Percentiles rank a stretch among this genome's conserved stretches.
Conservation (phyloP, 2,113 vertebrate species). For the Zootoca vivipara region DNA sequence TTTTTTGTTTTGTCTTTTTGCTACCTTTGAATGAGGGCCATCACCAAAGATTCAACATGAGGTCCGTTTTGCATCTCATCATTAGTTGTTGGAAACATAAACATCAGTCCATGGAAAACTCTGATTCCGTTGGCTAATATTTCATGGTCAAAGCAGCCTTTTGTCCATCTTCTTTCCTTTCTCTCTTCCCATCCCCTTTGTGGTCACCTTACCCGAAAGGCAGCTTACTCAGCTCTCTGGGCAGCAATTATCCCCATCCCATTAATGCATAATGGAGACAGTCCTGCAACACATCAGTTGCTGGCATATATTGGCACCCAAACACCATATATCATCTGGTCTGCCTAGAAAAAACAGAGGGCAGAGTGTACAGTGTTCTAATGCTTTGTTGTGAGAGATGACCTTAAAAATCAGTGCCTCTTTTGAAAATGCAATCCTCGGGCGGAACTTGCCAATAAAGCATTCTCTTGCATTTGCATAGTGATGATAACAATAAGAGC, state of each 20-base stretch:
- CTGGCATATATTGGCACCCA: slow-evolving; percentile 9
- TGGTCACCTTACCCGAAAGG: not conserved
- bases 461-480: slow-evolving; percentile 6
- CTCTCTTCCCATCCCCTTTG: not conserved
- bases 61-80: too few species aligned
- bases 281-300: accelerated
- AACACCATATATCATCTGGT: not conserved
- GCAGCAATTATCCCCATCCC: slow-evolving; percentile 15
- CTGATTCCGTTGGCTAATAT: not conserved
- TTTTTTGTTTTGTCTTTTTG: too few species aligned
- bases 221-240: not conserved
- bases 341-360: not conserved
- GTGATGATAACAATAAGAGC: not conserved
- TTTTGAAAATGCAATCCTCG: slow-evolving; percentile 20
- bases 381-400: slow-evolving; percentile 29
- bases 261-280: slow-evolving; percentile 8
- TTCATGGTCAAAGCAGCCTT: accelerated
- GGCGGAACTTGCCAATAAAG: not conserved
- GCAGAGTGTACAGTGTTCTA: not conserved
- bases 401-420: not conserved
- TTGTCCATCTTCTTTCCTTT: not conserved
- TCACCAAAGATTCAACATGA: too few species aligned
- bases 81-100: too few species aligned
- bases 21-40: too few species aligned
- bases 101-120: slow-evolving; percentile 1